Percentiles rank a stretch among this genome's conserved stretches.
Conservation (phyloP, 30 jellyfish, hydroid and myxozoan genomes). For the Chrysaora quinquecirrha region DNA sequence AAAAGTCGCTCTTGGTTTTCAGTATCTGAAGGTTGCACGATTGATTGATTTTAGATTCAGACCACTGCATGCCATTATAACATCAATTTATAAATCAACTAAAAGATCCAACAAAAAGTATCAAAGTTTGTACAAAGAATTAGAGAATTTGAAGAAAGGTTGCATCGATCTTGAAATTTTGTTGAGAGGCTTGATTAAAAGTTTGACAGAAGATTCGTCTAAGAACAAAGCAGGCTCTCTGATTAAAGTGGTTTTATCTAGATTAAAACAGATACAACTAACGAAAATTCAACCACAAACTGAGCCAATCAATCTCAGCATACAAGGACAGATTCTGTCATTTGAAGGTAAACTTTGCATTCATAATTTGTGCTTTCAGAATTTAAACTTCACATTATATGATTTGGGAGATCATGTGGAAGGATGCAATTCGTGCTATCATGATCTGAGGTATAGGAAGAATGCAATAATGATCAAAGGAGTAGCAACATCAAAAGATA, state of each 20-base stretch:
- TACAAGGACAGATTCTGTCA: slow-evolving; percentile 2
- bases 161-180: neutral
- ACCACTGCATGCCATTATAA: neutral
- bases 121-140: neutral
- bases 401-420: slow-evolving; percentile 13
- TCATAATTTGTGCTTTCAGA: slow-evolving; percentile 27
- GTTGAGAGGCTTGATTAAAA: neutral
- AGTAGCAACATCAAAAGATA: neutral
- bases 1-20: neutral
- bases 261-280: slow-evolving; percentile 11
- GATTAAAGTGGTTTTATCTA: neutral
- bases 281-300: slow-evolving; percentile 6
- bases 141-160: neutral
- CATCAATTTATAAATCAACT: neutral
- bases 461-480: neutral
- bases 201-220: neutral
- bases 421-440: neutral
- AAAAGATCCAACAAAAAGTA: neutral
- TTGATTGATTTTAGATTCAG: neutral
- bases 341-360: slow-evolving; percentile 10
- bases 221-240: neutral
- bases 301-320: neutral
- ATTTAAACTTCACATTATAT: neutral
- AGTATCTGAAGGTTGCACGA: neutral
- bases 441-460: neutral